Base-by-base conservation (phyloP, 2,113 vertebrate genomes). In the Petrocephalus microphthalmus region DNA sequence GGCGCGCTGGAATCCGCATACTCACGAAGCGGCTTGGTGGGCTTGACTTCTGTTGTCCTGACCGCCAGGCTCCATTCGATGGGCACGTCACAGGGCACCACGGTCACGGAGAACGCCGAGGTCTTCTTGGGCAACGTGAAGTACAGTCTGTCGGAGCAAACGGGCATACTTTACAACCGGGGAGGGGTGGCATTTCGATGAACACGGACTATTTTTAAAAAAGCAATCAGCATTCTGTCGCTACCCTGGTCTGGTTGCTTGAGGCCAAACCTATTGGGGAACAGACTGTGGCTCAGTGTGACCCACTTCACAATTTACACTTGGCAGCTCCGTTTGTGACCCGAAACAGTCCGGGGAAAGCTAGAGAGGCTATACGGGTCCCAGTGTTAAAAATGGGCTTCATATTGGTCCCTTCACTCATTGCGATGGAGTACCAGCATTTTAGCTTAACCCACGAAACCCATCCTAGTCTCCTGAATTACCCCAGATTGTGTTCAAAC, bases 31-130 rank as follows among this genome's bases (percentile, higher is more conserved):
- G 91, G 53, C 51, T 89, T 94, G 89, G 93, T 94, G 20, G 93
- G 93, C 91, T 95, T 95, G 89, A 95, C 93, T 91, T 95, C 94
- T 85, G 95, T 89, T 22, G 90, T 94, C 6, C 93, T 93, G 53
- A 92, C 93, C 3, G 91, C 78, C 90, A 96, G 88, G 25, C 92
- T 97, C 97, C 97, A 98, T 89, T 97, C 96, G 0, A 97, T 93
- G 56, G 96, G 94, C 51, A 95, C 92, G 37, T 96, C 96, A 82
- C 97, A 98, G 2, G 96, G 97, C 0, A 95, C 96, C 88, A 97
- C 96, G 0, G 94, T 97, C 90, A 98, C 45, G 0, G 94, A 95
- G 94, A 97, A 94, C 2, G 91, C 93, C 0, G 90, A 45, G n/a
- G 91, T 94, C 90, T 95, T 93, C 93, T 96, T 95, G 92, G 94